Conservation (phyloP, 2,797 vertebrate species). For the Meda fulgida region DNA sequence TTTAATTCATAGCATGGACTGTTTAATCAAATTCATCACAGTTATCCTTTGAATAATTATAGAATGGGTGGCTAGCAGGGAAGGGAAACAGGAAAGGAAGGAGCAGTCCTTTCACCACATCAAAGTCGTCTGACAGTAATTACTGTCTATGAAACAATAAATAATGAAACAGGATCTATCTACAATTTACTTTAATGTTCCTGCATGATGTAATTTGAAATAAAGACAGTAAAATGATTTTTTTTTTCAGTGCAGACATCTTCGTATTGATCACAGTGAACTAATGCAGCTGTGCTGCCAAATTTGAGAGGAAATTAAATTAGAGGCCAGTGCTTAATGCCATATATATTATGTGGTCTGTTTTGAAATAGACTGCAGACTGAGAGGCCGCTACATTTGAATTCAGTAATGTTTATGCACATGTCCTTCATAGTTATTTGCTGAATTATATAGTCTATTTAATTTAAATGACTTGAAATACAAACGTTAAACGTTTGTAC, state of each 20-base stretch:
- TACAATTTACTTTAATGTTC: constrained; percentile 40
- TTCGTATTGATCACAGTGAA: constrained; percentile 39
- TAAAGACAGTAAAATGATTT: constrained; percentile 3
- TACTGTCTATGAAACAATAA: constrained; percentile 50
- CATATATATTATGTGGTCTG: constrained; percentile 32
- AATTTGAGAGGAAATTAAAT: constrained; percentile 50
- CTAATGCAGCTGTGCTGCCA: constrained; percentile 30
- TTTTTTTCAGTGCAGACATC: constrained; percentile 36
- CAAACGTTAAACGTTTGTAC: neutral
- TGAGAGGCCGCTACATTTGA: constrained; percentile 2
- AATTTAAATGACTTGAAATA: neutral
- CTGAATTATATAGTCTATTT: constrained; percentile 6
- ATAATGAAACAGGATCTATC: constrained; percentile 39
- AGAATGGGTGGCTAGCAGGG: neutral
- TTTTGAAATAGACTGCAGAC: constrained; percentile 26
- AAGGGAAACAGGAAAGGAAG: constrained; percentile 42
- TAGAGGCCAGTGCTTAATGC: constrained; percentile 36
- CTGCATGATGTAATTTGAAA: constrained; percentile 23
- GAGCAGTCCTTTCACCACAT: constrained; percentile 34
- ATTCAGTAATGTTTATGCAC: constrained; percentile 10
- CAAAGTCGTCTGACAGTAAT: constrained; percentile 40
- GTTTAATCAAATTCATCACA: constrained; percentile 35
- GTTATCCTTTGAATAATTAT: constrained; percentile 38
- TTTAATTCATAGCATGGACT: constrained; percentile 6
- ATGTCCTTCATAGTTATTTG: neutral